Percentiles rank a stretch among this genome's conserved stretches.
Evolutionary conservation across 2,888 invertebrate genomes (phyloP).

Genomic region (Clanis bilineata): DNA sequence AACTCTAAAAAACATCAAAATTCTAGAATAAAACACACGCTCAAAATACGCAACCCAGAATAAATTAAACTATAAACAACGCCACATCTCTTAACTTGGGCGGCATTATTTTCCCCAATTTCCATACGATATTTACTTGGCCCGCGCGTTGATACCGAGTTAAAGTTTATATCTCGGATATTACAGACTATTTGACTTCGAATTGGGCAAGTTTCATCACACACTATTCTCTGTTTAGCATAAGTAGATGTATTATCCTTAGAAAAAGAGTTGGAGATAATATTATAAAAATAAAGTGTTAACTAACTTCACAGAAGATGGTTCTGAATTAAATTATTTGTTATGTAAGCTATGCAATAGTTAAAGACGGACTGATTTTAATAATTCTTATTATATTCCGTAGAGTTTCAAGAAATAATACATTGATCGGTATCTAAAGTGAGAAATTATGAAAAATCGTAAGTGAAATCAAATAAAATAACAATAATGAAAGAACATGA

Average conservation of each 20-base stretch:
- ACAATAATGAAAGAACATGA: too few relatives aligned
- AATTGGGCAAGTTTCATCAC: constrained; percentile 17
- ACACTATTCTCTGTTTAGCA: constrained; percentile 6
- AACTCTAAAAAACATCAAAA: not conserved
- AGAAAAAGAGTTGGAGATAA: not conserved
- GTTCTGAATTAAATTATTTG: too few relatives aligned
- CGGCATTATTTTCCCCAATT: constrained; percentile 47
- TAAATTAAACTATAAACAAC: constrained; percentile 16
- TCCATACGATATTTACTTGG: constrained; percentile 55
- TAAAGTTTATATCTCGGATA: constrained; percentile 47
- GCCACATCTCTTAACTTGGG: constrained; percentile 31
- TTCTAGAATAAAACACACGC: not conserved
- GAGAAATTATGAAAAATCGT: too few relatives aligned
- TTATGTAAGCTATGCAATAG: too few relatives aligned
- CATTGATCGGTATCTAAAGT: too few relatives aligned
- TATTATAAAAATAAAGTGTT: too few relatives aligned
- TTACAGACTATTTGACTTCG: constrained; percentile 48
- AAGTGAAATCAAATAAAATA: too few relatives aligned
- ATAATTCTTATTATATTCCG: too few relatives aligned
- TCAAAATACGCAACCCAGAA: not conserved
- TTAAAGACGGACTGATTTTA: too few relatives aligned
- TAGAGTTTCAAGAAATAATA: too few relatives aligned
- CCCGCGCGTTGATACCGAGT: constrained; percentile 46
- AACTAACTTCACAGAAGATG: too few relatives aligned
- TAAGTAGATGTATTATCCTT: not conserved